Base-by-base conservation (phyloP, 2,113 vertebrate species). In the Hyperoodon ampullatus region DNA sequence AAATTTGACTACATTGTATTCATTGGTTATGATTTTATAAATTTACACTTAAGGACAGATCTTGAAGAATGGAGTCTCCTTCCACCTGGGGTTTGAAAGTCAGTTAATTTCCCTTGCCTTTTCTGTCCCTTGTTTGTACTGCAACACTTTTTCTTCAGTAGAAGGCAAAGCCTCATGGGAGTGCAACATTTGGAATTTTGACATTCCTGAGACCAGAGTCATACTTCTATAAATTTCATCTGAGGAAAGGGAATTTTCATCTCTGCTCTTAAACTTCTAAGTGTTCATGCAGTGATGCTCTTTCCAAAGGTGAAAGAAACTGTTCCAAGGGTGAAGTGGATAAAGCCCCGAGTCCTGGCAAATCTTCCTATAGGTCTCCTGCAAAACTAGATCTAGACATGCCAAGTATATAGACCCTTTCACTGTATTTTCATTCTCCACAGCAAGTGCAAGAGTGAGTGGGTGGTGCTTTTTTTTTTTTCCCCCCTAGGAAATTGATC, bases 151-250 rank as follows among this genome's bases (percentile, higher is more conserved):
- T 88, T 94, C 66, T 97, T 95, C 70, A 91, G 72, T 81, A 72
- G 44, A 82, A 94, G 33, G 6, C 28, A 95, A 47, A 82, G 26
- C 8, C 60, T 93, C 87, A 2, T 3, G 4, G 85, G 68, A 88
- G 47, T 39, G 77, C 72, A 92, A 33, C 16, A 65, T 63, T 91
- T 93, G 70, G 82, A 94, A 95, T 92, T 94, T 71, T 18, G 0
- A 63, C 60, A 89, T 91, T 97, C 97, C 94, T 93, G 5, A 96
- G 78, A 95, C 72, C 61, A 35, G 86, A 98, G 74, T 97, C 83
- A 94, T 74, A n/a, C 47, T 98, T 97, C 95, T 98, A 75, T 72
- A 26, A 93, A 97, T 96, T 96, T 93, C 61, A 96, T 96, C 75
- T 63, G n/a, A 3, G 42, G 68, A 68, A 82, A 86, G 50, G 93